phyloP scores from a whole-genome alignment of 2,888 invertebrate genomes.

The Oeneis ivallda region DNA sequence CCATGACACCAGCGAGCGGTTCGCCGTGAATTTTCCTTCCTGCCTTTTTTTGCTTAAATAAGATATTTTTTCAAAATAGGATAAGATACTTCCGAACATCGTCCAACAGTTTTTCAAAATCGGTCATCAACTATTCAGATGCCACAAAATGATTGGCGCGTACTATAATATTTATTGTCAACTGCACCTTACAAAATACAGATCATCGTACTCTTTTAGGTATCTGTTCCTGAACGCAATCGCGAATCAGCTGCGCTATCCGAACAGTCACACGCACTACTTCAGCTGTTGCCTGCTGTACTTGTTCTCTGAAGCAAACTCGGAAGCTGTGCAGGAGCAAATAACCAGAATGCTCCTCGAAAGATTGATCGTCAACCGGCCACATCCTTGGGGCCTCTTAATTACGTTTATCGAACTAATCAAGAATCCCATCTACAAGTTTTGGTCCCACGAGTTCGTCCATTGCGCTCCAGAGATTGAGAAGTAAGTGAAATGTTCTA shows the following conservation, averaged over 20 bases:
- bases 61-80: too few relatives aligned
- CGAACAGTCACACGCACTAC: conserved; percentile 99
- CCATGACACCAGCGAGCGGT: too few relatives aligned
- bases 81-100: too few relatives aligned
- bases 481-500: conserved; percentile 86
- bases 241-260: conserved; percentile 98
- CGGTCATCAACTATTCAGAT: too few relatives aligned
- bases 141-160: too few relatives aligned
- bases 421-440: conserved; percentile 98
- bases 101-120: too few relatives aligned
- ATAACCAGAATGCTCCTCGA: conserved; percentile 98
- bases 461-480: conserved; percentile 99
- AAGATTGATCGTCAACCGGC: conserved; percentile 97
- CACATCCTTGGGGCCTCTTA: conserved; percentile 99
- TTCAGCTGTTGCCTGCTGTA: conserved; percentile 99
- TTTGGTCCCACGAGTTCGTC: conserved; percentile 99
- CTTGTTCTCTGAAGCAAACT: conserved; percentile 98
- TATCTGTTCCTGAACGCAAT: conserved; percentile 99
- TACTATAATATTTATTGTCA: too few relatives aligned
- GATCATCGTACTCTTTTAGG: conserved; percentile 64
- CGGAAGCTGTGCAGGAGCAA: conserved; percentile 98
- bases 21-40: too few relatives aligned
- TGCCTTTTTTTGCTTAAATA: too few relatives aligned
- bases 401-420: conserved; percentile 99
- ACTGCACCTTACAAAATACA: too few relatives aligned